A percentile compares a stretch with the other conserved stretches of the same genome.
These are phyloP conservation scores for Chitala chitala DNA, from an alignment of 2,113 vertebrate species.

Conservation along the genomic window DNA sequence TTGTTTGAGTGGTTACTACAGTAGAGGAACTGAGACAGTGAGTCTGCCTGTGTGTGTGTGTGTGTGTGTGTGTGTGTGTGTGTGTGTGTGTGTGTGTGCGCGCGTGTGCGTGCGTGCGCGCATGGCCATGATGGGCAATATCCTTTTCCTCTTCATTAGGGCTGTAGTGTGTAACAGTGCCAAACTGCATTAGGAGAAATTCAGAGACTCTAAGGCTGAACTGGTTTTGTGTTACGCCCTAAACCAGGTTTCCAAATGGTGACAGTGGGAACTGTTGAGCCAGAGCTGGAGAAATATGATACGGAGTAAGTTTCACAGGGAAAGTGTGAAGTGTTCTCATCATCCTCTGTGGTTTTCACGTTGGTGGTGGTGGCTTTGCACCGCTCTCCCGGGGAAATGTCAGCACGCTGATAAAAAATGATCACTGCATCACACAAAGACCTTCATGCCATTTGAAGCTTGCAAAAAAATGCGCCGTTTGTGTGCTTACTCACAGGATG, in stretches of 20 bases:
- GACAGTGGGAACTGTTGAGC: not conserved
- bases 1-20: too few species aligned
- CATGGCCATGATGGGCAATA: too few species aligned
- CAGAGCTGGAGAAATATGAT: not conserved
- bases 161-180: too few species aligned
- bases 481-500: not conserved
- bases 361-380: not conserved
- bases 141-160: too few species aligned
- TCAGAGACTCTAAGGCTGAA: too few species aligned
- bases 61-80: too few species aligned
- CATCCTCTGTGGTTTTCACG: not conserved
- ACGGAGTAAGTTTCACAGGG: not conserved
- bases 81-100: too few species aligned
- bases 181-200: too few species aligned
- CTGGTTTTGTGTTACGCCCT: not conserved
- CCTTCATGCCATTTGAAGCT: not conserved
- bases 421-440: not conserved
- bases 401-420: not conserved
- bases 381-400: not conserved
- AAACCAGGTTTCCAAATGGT: not conserved
- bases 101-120: too few species aligned
- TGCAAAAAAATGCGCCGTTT: not conserved
- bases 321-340: constrained; percentile 10
- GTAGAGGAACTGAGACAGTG: too few species aligned
- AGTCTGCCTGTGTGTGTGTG: too few species aligned